A percentile compares a stretch with the other conserved stretches of the same genome.
Conservation (phyloP, 2,888 invertebrate species). For the Dicycla oo region DNA sequence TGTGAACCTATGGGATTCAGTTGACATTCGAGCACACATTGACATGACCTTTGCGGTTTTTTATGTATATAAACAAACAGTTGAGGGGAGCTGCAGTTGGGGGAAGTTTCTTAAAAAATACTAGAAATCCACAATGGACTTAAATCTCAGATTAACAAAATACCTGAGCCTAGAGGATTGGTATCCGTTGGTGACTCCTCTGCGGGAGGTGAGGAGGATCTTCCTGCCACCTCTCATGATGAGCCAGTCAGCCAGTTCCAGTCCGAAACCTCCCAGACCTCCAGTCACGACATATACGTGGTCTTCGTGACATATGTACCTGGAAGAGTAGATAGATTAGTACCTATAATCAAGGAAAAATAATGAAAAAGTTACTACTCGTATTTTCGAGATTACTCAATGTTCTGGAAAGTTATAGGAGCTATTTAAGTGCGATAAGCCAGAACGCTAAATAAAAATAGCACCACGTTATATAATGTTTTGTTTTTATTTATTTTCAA, state of each 20-base stretch:
- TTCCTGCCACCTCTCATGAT: slow-evolving; percentile 95
- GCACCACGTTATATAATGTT: not conserved
- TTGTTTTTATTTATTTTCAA: too few species aligned
- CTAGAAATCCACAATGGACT: not conserved
- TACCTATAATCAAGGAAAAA: not conserved
- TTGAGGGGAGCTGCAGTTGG: too few species aligned
- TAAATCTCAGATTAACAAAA: not conserved
- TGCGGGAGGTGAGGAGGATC: slow-evolving; percentile 94
- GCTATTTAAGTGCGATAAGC: not conserved
- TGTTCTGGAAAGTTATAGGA: not conserved
- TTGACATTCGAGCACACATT: too few species aligned
- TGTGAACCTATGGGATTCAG: too few species aligned
- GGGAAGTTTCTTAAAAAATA: not conserved
- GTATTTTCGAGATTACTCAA: not conserved
- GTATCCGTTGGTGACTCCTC: slow-evolving; percentile 95
- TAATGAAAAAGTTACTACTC: not conserved
- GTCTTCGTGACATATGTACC: slow-evolving; percentile 88
- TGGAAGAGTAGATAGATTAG: slow-evolving; percentile 54
- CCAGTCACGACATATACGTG: slow-evolving; percentile 92
- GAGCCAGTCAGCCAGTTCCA: slow-evolving; percentile 97
- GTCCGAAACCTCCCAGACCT: slow-evolving; percentile 97
- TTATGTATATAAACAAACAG: too few species aligned
- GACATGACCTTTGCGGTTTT: too few species aligned
- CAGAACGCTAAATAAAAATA: not conserved
- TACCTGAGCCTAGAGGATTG: slow-evolving; percentile 93